Percentiles rank a stretch among this genome's conserved stretches.
These are phyloP conservation scores for Ranitomeya imitator DNA, from an alignment of 2,113 vertebrate species.

Conservation along the genomic window DNA sequence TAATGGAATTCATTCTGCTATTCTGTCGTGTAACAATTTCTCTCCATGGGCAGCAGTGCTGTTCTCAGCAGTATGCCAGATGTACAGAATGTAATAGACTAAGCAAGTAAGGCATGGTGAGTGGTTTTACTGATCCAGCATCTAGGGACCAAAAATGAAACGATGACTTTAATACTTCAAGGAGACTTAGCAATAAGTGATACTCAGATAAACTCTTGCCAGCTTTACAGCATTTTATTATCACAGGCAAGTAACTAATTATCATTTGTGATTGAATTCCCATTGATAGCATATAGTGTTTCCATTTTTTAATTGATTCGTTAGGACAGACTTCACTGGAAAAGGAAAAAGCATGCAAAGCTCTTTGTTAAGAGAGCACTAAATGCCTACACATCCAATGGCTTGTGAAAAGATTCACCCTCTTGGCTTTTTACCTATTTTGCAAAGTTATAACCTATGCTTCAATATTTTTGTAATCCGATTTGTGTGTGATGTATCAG, in stretches of 20 bases:
- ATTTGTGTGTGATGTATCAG: too few species aligned
- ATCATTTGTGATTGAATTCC: not conserved
- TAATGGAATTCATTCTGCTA: slow-evolving; percentile 35
- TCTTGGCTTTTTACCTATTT: too few species aligned
- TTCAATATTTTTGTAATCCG: too few species aligned
- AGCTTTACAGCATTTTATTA: not conserved
- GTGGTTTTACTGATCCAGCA: slow-evolving; percentile 25
- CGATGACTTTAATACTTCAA: slow-evolving; percentile 39
- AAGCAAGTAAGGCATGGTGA: slow-evolving; percentile 33
- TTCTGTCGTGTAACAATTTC: slow-evolving; percentile 33
- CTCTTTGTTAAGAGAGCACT: too few species aligned
- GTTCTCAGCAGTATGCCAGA: slow-evolving; percentile 32
- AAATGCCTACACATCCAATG: too few species aligned
- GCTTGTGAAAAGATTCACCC: too few species aligned
- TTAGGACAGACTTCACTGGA: not conserved
- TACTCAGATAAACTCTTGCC: not conserved
- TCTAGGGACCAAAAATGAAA: slow-evolving; percentile 9
- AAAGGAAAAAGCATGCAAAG: not conserved
- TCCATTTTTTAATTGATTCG: not conserved
- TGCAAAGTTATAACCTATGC: too few species aligned
- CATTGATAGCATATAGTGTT: not conserved
- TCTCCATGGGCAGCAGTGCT: slow-evolving; percentile 36
- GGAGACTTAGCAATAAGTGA: slow-evolving; percentile 38
- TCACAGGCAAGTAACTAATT: not conserved
- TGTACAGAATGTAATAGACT: slow-evolving; percentile 40